Evolutionary conservation across 2,797 vertebrate genomes (phyloP).

Genomic region (Emys orbicularis): DNA sequence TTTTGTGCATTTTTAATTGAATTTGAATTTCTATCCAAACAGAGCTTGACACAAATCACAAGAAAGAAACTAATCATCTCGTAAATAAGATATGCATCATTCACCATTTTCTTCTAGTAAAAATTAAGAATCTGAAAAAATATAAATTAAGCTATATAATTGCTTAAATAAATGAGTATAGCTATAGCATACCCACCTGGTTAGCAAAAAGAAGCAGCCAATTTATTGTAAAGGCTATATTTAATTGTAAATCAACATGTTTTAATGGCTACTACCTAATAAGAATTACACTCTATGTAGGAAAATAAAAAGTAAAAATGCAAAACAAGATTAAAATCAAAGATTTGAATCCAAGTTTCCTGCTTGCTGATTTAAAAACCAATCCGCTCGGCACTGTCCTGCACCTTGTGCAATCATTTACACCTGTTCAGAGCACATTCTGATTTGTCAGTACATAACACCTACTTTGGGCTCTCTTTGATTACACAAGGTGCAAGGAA

Average conservation of each 20-base stretch:
- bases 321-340: neutral
- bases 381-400: neutral
- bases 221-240: neutral
- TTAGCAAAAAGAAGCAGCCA: neutral
- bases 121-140: neutral
- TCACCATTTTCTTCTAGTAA: neutral
- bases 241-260: neutral
- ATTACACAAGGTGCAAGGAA: neutral
- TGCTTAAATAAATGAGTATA: neutral
- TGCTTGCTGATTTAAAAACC: neutral
- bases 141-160: neutral
- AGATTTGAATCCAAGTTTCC: neutral
- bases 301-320: neutral
- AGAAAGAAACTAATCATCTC: neutral
- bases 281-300: neutral
- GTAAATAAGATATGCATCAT: neutral
- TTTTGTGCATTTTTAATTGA: neutral
- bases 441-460: neutral
- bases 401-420: neutral
- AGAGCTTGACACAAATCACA: neutral
- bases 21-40: neutral
- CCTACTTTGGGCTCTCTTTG: neutral
- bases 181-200: neutral
- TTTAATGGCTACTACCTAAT: neutral
- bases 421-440: neutral